Percentiles rank a stretch among this genome's conserved stretches.
Conservation (phyloP, 2,113 vertebrate genomes). For the Trochalopteron elliotii region DNA sequence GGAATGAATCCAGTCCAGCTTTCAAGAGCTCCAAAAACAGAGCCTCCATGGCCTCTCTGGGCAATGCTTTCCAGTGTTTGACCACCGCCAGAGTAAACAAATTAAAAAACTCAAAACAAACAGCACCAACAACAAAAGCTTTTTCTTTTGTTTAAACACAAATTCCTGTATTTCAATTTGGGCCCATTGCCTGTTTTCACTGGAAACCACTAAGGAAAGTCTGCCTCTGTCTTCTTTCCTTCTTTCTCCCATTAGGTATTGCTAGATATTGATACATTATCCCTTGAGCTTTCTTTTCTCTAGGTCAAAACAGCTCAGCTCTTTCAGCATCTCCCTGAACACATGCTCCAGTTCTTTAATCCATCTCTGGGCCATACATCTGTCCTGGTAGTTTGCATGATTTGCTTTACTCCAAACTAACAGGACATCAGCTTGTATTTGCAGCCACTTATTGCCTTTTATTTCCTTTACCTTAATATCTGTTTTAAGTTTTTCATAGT, state of each 20-base stretch:
- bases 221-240: not conserved
- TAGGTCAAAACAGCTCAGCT: not conserved
- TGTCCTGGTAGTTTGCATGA: not conserved
- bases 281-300: not conserved
- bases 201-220: not conserved
- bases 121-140: not conserved
- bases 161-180: not conserved
- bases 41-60: not conserved
- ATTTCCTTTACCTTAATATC: conserved; percentile 85
- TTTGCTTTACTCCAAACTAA: not conserved
- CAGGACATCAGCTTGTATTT: not conserved
- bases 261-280: not conserved
- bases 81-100: not conserved
- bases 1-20: not conserved
- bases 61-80: not conserved
- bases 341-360: not conserved
- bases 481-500: conserved; percentile 97
- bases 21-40: not conserved
- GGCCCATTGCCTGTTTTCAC: not conserved
- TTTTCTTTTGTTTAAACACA: not conserved
- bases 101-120: not conserved
- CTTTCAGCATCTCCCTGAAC: not conserved
- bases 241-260: not conserved
- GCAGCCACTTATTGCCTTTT: not conserved
- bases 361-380: not conserved